Base-by-base conservation (phyloP, 1,140 invertebrate genomes). In the Berghia stephanieae region DNA sequence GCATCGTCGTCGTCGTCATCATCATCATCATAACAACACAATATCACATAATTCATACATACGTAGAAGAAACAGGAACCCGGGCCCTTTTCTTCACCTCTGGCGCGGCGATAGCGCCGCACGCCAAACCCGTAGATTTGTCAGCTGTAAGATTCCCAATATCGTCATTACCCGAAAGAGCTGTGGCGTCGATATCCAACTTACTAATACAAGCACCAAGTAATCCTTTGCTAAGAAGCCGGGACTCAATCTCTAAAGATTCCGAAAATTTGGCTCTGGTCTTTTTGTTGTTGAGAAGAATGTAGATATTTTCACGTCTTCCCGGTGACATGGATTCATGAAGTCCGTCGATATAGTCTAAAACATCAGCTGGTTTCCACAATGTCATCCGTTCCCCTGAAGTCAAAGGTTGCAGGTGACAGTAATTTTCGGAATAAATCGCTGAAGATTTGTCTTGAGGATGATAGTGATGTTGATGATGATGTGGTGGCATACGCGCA, bases 181-280 rank as follows among this genome's bases (percentile, higher is more conserved):
- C n/a, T n/a, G n/a, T n/a, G n/a, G n/a, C n/a, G n/a, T n/a, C n/a
- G n/a, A n/a, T n/a, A n/a, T n/a, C n/a, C n/a, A n/a, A n/a, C n/a
- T n/a, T n/a, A n/a, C n/a, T n/a, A n/a, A n/a, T n/a, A n/a, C n/a
- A n/a, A 49, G 21, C 36, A 34, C 3, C 42, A 66, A 79, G 52
- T 6, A 79, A 46, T 43, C 78, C 78, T 66, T 69, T 76, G 44
- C 67, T 75, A 18, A 79, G 24, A n/a, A 79, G 70, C 34, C 69
- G 38, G 21, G 74, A 77, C 36, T 79, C 78, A 24, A 79, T 79
- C 46, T 79, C 78, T 55, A 79, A 43, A 34, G 78, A 79, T 55
- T 79, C 78, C 10, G 78, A 79, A 38, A 79, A 71, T 73, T 79
- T 79, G 4, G 78, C 78, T n/a, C 78, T 31, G 2, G 74, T 77